Base-by-base conservation (phyloP, 2,888 invertebrate genomes). In the Macaria liturata region DNA sequence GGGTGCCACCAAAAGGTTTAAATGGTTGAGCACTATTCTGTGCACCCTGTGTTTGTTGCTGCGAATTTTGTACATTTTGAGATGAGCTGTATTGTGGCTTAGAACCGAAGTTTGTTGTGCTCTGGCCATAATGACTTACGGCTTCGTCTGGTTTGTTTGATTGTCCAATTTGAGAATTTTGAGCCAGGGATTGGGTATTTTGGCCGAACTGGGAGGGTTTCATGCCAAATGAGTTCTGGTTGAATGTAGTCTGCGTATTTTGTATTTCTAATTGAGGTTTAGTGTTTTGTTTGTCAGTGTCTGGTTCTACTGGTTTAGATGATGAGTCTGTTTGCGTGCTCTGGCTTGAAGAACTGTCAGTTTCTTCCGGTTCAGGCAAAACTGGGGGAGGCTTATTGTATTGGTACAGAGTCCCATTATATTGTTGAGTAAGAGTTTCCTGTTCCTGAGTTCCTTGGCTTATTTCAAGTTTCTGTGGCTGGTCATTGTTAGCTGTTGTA, bases 381-480 rank as follows among this genome's bases (percentile, higher is more conserved):
- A 68, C 66, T 57, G 75, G 71, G 9, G 72, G 68, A 45, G 87
- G 88, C 51, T 87, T 87, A 44, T 71, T 84, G 59, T 87, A 87
- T 61, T 88, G 78, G 56, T 88, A 86, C 61, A 88, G 67, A 37
- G 75, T 70, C n/a, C 75, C 75, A 8, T 70, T 62, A 46, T 72
- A 61, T 54, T 73, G 69, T 47, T 74, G 71, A 20, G 54, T 52
- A 9, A 57, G 37, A 30, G 46, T 48, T 53, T 58, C 58, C 45
- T 54, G 57, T 51, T 48, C n/a, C n/a, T n/a, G n/a, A n/a, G n/a
- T n/a, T n/a, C n/a, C 34, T 58, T 46, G 52, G 30, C 45, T 51
- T 46, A 52, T 34, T 44, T 61, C 66, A 9, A 50, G 34, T 6
- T 7, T 44, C 52, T 57, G 46, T 7, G 47, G 46, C 51, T 59